Conservation (phyloP, 1,140 invertebrate genomes). For the Drosophila erecta region DNA sequence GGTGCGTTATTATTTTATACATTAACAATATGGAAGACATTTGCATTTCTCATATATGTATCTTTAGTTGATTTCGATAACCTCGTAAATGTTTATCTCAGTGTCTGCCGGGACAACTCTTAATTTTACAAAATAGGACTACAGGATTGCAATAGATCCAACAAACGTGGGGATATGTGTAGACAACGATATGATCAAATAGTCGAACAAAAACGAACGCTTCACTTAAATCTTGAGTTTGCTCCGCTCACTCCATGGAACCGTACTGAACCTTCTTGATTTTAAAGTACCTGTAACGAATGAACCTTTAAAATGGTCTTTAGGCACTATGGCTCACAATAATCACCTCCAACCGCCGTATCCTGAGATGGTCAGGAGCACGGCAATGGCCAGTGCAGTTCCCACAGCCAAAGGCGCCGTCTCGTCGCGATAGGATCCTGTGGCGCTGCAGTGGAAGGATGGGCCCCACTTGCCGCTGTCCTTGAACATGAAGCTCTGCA, state of each 20-base stretch:
- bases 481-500: conserved; percentile 88
- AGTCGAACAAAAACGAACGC: conserved; percentile 34
- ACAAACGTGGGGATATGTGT: conserved; percentile 58
- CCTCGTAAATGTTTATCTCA: conserved; percentile 41
- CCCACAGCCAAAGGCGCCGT: conserved; percentile 94
- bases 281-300: conserved; percentile 90
- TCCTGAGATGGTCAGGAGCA: conserved; percentile 91
- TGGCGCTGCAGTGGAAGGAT: conserved; percentile 86
- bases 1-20: conserved; percentile 61
- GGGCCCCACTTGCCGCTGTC: conserved; percentile 86
- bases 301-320: not conserved
- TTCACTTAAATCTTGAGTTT: not conserved
- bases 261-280: conserved; percentile 96
- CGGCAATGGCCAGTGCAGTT: conserved; percentile 92
- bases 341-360: conserved; percentile 89
- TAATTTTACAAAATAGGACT: conserved; percentile 45
- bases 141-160: conserved; percentile 55
- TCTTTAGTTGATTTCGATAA: conserved; percentile 56
- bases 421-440: conserved; percentile 88
- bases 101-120: conserved; percentile 25
- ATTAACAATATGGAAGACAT: conserved; percentile 84
- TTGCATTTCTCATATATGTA: conserved; percentile 75
- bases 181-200: conserved; percentile 61
- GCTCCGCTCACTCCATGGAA: conserved; percentile 91
- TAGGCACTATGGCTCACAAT: not conserved